These are phyloP conservation scores for Calcarius ornatus DNA, from an alignment of 2,113 vertebrate genomes.

Conservation along the genomic window DNA sequence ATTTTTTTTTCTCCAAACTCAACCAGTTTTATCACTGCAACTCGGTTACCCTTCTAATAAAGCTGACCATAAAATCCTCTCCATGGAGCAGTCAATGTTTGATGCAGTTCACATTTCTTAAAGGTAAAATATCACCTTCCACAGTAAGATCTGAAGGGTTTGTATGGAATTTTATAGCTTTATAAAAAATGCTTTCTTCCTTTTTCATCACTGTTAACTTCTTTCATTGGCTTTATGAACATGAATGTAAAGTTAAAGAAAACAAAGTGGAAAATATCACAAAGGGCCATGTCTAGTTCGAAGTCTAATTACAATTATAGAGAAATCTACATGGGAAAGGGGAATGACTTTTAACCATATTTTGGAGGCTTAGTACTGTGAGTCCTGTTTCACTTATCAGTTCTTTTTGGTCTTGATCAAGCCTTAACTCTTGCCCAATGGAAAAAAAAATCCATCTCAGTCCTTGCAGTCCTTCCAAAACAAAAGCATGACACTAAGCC, in stretches of 20 bases:
- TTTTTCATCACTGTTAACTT: background rate
- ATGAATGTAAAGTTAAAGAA: background rate
- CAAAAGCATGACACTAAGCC: background rate
- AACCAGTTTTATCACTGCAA: background rate
- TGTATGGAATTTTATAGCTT: background rate
- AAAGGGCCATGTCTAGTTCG: background rate
- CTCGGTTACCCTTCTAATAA: slow-evolving; percentile 3
- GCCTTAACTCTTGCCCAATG: background rate
- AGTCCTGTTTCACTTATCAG: background rate
- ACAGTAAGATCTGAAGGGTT: background rate
- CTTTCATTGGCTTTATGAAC: background rate
- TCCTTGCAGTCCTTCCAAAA: background rate
- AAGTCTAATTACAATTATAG: background rate
- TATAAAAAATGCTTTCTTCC: background rate
- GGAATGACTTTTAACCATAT: background rate
- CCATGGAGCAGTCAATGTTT: background rate
- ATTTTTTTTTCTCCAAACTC: background rate
- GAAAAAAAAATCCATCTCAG: background rate
- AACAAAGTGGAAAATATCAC: background rate
- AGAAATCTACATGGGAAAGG: background rate
- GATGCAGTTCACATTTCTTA: background rate
- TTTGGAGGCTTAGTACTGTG: background rate
- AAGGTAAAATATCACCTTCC: background rate
- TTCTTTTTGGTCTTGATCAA: background rate
- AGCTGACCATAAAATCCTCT: background rate